Base-by-base conservation (phyloP, 2,888 invertebrate species). In the Apamea sordens region DNA sequence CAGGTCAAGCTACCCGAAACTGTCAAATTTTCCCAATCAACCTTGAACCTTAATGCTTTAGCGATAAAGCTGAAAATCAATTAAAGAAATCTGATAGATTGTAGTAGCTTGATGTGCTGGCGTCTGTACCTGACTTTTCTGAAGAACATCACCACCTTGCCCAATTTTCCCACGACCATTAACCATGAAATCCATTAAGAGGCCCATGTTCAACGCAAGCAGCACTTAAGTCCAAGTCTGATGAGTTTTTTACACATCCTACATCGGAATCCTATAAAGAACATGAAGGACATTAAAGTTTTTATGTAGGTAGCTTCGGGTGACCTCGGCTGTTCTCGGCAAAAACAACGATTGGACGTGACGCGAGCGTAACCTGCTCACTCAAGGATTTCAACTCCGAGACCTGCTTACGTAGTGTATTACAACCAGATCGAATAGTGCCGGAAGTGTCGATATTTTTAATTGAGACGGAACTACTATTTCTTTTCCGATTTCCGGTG, bases 321-420 rank as follows among this genome's bases (percentile, higher is more conserved):
- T 13, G 65, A 84, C 85, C 85, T 86, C 76, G 81, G 68, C 32
- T 44, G 50, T 68, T 68, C 67, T 77, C 78, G 70, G 56, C 64
- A 87, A 86, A 87, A 86, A 87, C 87, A 59, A 13, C 59, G 65
- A 78, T 73, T 59, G 73, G 44, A 76, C 78, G 72, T 86, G 87
- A 84, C 76, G 79, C 53, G 41, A 21, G 5, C 64, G 41, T 53
- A 65, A 61, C 47, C 41, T 32, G 77, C 47, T 56, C 69, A 63
- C 44, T 87, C 84, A 86, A 86, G 85, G 87, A 84, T 87, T 80
- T 83, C 85, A 84, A 84, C 47, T 84, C 15, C 7, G 77, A 70
- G 28, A 61, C 41, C 24, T 28, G 32, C 11, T 56, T 61, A 63
- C 61, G 61, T 73, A 36, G 63, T 6, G 36, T 70, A 18, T 75